Evolutionary conservation across 2,888 invertebrate species (phyloP).

Genomic region (Zootermopsis nevadensis): DNA sequence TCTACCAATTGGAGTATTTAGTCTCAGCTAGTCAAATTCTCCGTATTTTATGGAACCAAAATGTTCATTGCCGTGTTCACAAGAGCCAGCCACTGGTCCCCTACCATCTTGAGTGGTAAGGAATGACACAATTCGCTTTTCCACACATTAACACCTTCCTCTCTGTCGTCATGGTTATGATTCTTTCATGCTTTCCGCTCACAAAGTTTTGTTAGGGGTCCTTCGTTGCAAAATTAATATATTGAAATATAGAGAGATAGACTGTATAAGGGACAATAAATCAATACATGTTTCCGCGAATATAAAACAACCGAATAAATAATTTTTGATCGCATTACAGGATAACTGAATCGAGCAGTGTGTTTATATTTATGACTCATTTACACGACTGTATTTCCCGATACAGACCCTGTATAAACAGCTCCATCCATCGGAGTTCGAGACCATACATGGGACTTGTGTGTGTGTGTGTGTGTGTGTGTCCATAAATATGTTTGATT

Average conservation of each 20-base stretch:
- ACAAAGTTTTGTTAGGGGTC: conserved; percentile 28
- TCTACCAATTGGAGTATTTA: too few relatives aligned
- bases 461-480: conserved; percentile 17
- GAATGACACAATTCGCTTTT: neutral
- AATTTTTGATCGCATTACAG: conserved; percentile 47
- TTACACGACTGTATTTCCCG: conserved; percentile 40
- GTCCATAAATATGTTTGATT: conserved; percentile 42
- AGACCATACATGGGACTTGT: neutral
- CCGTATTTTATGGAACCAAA: too few relatives aligned
- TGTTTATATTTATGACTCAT: conserved; percentile 43
- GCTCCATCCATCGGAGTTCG: conserved; percentile 27
- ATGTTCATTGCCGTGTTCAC: too few relatives aligned
- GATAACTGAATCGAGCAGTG: conserved; percentile 45
- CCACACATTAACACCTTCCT: neutral
- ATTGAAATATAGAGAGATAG: conserved; percentile 32
- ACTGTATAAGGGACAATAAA: conserved; percentile 15
- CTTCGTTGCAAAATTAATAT: conserved; percentile 39
- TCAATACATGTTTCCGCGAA: conserved; percentile 40
- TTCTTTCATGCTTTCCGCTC: conserved; percentile 40
- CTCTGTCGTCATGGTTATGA: conserved; percentile 21
- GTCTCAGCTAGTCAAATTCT: too few relatives aligned
- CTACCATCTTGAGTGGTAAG: too few relatives aligned
- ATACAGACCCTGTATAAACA: conserved; percentile 37
- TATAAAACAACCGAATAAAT: conserved; percentile 46
- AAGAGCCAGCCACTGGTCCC: too few relatives aligned